Evolutionary conservation across 2,797 vertebrate genomes (phyloP).

Genomic region (Paguma larvata): DNA sequence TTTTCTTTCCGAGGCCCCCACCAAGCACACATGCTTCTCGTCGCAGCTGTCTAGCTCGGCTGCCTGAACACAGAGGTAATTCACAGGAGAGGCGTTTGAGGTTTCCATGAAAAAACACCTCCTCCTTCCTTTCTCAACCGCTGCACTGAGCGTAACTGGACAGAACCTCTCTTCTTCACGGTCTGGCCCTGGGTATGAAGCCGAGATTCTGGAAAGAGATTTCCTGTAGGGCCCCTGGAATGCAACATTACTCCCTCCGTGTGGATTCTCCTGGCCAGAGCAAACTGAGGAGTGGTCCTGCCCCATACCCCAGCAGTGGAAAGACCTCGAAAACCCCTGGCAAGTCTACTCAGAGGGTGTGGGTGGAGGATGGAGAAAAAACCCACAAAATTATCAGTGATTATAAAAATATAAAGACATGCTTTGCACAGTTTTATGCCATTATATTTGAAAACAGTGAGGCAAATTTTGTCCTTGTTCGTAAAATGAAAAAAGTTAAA

Average conservation of each 20-base stretch:
- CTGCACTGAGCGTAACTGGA: neutral
- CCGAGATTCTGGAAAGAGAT: slow-evolving; percentile 38
- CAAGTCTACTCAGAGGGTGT: neutral
- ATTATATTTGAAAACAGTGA: slow-evolving; percentile 34
- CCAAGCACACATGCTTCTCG: neutral
- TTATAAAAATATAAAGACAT: neutral
- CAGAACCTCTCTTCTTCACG: neutral
- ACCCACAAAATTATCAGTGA: neutral
- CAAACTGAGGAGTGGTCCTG: neutral
- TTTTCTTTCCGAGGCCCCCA: slow-evolving; percentile 65
- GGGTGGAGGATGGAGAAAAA: neutral
- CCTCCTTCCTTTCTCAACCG: slow-evolving; percentile 20
- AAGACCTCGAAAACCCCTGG: neutral
- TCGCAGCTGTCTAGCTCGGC: slow-evolving; percentile 44
- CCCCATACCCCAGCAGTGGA: neutral
- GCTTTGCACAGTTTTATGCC: neutral
- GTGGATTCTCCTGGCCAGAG: neutral
- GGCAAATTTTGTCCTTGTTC: neutral
- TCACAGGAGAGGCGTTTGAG: slow-evolving; percentile 28
- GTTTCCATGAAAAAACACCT: slow-evolving; percentile 46
- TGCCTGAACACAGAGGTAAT: slow-evolving; percentile 73
- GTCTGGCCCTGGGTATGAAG: neutral
- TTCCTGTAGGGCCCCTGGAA: neutral
- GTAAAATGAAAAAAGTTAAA: neutral
- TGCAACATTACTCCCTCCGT: fast-evolving